A percentile compares a stretch with the other conserved stretches of the same genome.
Evolutionary conservation across 2,797 vertebrate genomes (phyloP).

Genomic region (Mormyrops boulengeri): DNA sequence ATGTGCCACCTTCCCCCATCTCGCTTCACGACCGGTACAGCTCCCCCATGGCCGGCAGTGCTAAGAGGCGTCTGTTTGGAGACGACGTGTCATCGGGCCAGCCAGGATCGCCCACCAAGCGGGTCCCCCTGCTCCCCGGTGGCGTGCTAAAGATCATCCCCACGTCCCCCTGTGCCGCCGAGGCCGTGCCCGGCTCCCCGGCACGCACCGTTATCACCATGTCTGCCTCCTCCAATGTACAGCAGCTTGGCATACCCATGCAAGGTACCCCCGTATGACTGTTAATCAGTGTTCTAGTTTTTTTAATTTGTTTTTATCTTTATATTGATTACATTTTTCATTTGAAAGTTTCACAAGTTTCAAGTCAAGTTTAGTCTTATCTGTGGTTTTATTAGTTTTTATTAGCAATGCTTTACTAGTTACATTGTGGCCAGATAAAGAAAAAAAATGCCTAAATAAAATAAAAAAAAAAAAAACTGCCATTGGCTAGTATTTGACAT

Average conservation of each 20-base stretch:
- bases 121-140: slow-evolving; percentile 56
- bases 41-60: slow-evolving; percentile 87
- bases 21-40: slow-evolving; percentile 88
- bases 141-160: slow-evolving; percentile 63
- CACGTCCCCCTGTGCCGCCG: slow-evolving; percentile 40
- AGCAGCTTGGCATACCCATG: slow-evolving; percentile 69
- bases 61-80: slow-evolving; percentile 87
- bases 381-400: background rate
- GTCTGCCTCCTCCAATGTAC: slow-evolving; percentile 48
- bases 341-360: no score
- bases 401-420: background rate
- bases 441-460: background rate
- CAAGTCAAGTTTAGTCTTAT: background rate
- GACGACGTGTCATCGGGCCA: slow-evolving; percentile 63
- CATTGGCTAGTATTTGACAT: background rate
- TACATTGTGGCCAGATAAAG: background rate
- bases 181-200: slow-evolving; percentile 53
- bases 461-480: background rate
- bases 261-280: slow-evolving; percentile 57
- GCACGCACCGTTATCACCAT: slow-evolving; percentile 64
- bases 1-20: slow-evolving; percentile 77
- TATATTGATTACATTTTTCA: background rate
- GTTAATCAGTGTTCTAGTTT: background rate
- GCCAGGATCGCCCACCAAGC: slow-evolving; percentile 63
- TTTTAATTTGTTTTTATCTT: background rate